Conservation (phyloP, 2,113 vertebrate genomes). For the Phalacrocorax carbo region DNA sequence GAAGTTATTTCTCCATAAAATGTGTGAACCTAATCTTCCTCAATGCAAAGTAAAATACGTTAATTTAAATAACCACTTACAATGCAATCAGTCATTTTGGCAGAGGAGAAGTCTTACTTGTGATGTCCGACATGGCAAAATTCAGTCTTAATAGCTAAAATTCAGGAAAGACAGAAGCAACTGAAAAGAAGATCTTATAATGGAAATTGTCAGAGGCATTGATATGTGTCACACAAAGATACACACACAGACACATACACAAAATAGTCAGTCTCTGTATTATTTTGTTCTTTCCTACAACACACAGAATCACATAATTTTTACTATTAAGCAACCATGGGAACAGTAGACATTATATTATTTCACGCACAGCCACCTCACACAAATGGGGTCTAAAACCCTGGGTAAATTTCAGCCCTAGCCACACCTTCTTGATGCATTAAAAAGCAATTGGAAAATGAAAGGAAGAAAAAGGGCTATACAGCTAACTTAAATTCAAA, state of each 20-base stretch:
- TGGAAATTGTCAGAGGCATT: background rate
- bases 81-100: background rate
- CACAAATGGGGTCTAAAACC: background rate
- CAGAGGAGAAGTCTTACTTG: background rate
- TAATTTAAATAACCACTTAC: background rate
- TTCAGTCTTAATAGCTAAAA: background rate
- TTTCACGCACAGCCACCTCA: background rate
- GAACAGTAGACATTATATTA: background rate
- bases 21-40: background rate
- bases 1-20: background rate
- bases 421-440: background rate
- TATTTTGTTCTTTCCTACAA: background rate
- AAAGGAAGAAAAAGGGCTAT: background rate
- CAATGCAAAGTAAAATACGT: background rate
- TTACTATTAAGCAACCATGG: background rate
- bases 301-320: background rate
- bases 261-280: background rate
- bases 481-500: background rate
- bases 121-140: background rate
- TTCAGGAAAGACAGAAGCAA: background rate
- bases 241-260: background rate
- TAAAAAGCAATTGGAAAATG: background rate
- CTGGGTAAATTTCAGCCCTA: background rate
- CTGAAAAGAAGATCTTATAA: background rate
- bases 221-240: background rate